Evolutionary conservation across 1,140 invertebrate species (phyloP), one percentile per base, ranked within the genome.

Genomic region (Triops cancriformis): DNA sequence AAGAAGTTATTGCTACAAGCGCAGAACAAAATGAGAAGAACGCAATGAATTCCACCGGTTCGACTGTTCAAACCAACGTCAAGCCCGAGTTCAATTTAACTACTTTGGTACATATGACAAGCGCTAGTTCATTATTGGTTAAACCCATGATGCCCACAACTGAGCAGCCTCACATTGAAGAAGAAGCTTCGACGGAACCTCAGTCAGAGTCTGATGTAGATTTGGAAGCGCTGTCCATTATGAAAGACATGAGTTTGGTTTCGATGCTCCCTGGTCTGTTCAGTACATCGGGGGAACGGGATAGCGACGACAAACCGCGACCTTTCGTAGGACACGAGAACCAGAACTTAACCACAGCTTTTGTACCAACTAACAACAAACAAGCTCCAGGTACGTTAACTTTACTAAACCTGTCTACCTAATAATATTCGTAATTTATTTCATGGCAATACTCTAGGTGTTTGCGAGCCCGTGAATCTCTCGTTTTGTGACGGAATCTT

Each of bases 401-500:
- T 37, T 37, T 37, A 37, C 31, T 4, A 37, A 37, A 37, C 7
- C 31, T 37, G 26, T 18, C 4, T 6, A 27, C 5, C 4, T 4
- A 74, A 18, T 10, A 4, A n/a, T 74, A 18, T 18, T 4, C 4
- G 23, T 31, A n/a, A 26, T 23, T 74, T 18, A 74, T 2, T 23
- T 18, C 1, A 74, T n/a, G 4, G 9, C 26, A n/a, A 43, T 43
- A 1, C 37, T 77, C 72, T 26, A 77, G 76, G 72, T 18, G 18
- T 37, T 12, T 77, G 76, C 64, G 73, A 26, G 23, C 41, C 72
- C 10, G 7, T 23, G 18, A 76, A 42, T 11, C 23, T 80, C 12
- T 45, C 78, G 0, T 76, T 82, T 81, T 90, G 90, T 80, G 86
- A 87, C 18, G 89, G 88, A 3, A 85, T 90, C 5, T 81, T 90